A percentile compares a stretch with the other conserved stretches of the same genome.
phyloP scores from a whole-genome alignment of 2,113 vertebrate genomes.

The rabbit (Oryctolagus cuniculus) region mOryCun1.1 NC_091436.1:59109501-59110000 shows the following conservation, averaged over 20 bases:
- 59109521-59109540: not conserved
- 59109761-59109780: not conserved
- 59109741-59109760: not conserved
- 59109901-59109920: not conserved
- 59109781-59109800: not conserved
- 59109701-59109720: not conserved
- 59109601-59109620: not conserved
- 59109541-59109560: too few species aligned
- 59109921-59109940: not conserved
- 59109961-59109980: too few species aligned
- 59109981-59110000: not conserved
- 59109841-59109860: not conserved
- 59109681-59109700: not conserved
- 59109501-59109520: not conserved
- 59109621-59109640: not conserved
- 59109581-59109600: too few species aligned
- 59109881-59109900: not conserved
- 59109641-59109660: rapidly evolving
- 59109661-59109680: not conserved
- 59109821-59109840: not conserved
- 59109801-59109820: not conserved
- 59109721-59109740: not conserved
- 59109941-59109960: not conserved
- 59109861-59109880: not conserved
- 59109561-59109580: not conserved